Percentiles rank a stretch among this genome's conserved stretches.
Conservation (phyloP, 2,113 vertebrate species). For the Rallus limicola region DNA sequence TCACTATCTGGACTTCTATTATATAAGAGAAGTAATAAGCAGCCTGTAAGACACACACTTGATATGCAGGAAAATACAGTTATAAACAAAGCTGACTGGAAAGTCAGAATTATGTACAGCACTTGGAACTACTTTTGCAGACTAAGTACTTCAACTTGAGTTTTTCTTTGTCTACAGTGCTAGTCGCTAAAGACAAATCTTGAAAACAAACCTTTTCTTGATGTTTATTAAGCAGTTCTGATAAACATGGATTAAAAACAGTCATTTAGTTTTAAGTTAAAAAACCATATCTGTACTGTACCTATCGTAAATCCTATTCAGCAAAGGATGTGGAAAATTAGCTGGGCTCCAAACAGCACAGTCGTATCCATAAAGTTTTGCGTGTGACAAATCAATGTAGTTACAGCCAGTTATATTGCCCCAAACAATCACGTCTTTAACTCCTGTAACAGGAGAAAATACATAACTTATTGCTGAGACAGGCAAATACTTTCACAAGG, state of each 20-base stretch:
- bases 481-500: background rate
- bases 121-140: background rate
- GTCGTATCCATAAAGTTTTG: conserved; percentile 80
- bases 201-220: background rate
- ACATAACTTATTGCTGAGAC: background rate
- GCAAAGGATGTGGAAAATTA: conserved; percentile 74
- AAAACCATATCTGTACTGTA: conserved; percentile 56
- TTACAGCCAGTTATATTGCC: conserved; percentile 87
- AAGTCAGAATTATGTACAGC: background rate
- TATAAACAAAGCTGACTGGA: background rate
- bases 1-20: background rate
- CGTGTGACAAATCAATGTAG: conserved; percentile 87
- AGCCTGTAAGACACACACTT: background rate
- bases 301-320: conserved; percentile 82
- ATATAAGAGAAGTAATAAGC: background rate
- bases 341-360: conserved; percentile 84
- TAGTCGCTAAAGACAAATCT: background rate
- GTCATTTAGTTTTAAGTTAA: background rate
- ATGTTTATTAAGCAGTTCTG: background rate
- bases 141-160: background rate
- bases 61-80: background rate
- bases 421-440: conserved; percentile 90
- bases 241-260: background rate
- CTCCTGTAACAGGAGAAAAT: conserved; percentile 72
- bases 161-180: background rate